Percentiles rank a stretch among this genome's conserved stretches.
phyloP scores from a whole-genome alignment of 2,113 vertebrate species.

The Raphicerus campestris region DNA sequence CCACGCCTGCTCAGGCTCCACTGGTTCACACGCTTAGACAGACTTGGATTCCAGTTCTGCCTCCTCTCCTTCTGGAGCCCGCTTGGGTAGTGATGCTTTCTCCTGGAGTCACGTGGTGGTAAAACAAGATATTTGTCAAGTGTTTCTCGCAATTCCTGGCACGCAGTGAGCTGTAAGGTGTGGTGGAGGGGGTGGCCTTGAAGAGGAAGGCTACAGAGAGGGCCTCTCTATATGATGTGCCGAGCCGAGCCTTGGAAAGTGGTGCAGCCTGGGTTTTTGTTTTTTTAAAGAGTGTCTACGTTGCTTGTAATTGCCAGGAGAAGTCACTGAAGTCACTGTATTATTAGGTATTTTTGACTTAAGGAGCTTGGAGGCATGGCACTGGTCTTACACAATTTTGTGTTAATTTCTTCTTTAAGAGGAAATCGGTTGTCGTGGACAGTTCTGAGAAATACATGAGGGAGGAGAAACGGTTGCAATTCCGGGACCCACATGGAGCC shows the following conservation, averaged over 20 bases:
- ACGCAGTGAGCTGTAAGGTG: rapidly evolving
- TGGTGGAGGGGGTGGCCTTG: too few species aligned
- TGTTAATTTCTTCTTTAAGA: not conserved
- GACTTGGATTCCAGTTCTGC: not conserved
- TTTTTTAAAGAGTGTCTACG: not conserved
- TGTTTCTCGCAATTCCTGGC: not conserved
- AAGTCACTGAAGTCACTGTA: not conserved
- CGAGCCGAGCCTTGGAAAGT: not conserved
- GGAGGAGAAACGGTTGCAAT: not conserved
- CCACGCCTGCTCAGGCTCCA: not conserved
- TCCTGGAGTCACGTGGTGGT: too few species aligned
- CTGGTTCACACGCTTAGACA: rapidly evolving
- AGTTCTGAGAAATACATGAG: not conserved
- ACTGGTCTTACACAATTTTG: not conserved
- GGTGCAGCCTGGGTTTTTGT: not conserved
- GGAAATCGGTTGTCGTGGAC: not conserved
- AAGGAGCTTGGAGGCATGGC: not conserved
- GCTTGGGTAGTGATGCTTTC: too few species aligned
- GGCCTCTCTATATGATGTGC: rapidly evolving
- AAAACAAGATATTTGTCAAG: too few species aligned
- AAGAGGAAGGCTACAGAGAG: not conserved
- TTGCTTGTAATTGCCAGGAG: not conserved
- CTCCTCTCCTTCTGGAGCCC: not conserved
- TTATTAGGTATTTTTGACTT: not conserved
- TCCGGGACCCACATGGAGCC: rapidly evolving